These are phyloP conservation scores for Adrianichthys oophorus DNA, from an alignment of 2,797 vertebrate species.

Conservation along the genomic window DNA sequence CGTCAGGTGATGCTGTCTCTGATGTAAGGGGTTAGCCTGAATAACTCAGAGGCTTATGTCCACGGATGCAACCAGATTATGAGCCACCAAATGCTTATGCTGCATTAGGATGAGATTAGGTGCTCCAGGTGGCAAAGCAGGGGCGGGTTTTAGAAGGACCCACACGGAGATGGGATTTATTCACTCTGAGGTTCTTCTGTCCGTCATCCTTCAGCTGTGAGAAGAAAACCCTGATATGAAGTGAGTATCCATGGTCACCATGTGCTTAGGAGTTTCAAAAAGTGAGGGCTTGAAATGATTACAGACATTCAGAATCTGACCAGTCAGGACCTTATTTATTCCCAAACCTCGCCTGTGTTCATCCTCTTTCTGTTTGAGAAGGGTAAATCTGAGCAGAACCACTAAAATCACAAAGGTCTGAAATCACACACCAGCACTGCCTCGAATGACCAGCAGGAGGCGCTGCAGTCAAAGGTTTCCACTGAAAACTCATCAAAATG, in stretches of 20 bases:
- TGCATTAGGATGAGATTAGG: neutral
- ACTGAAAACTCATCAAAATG: no score
- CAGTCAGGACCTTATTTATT: neutral
- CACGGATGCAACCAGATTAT: neutral
- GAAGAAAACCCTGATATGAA: no score
- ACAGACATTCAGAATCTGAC: neutral
- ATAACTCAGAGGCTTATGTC: neutral
- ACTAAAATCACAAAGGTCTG: neutral
- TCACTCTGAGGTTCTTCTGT: no score
- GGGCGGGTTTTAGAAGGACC: no score
- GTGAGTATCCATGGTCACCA: no score
- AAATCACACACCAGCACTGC: neutral
- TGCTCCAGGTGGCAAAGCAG: neutral
- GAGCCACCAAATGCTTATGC: neutral
- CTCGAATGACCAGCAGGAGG: constrained; percentile 47
- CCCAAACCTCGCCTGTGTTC: neutral
- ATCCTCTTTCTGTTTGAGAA: neutral
- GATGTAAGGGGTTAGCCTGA: neutral
- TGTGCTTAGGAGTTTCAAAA: no score
- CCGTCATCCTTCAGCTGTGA: no score
- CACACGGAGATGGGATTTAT: no score
- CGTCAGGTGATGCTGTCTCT: neutral
- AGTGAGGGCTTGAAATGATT: no score
- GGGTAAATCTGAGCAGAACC: neutral
- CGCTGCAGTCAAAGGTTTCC: constrained; percentile 46